phyloP scores from a whole-genome alignment of 2,113 vertebrate species.

The Caloenas nicobarica region DNA sequence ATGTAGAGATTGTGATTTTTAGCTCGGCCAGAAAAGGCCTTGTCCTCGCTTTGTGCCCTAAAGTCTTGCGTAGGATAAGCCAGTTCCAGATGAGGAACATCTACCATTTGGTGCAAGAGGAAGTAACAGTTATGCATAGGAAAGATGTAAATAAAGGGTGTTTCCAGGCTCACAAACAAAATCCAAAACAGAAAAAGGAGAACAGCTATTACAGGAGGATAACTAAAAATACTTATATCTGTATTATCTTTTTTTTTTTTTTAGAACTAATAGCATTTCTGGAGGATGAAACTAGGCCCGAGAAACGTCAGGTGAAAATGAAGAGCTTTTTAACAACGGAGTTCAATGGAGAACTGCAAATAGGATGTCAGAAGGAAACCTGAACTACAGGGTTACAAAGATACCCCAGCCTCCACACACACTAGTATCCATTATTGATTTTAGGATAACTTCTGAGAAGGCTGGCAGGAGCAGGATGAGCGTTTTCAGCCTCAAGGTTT shows the following conservation, averaged over 20 bases:
- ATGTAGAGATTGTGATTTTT: neutral
- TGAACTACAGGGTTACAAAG: neutral
- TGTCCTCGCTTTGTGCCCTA: neutral
- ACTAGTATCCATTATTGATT: neutral
- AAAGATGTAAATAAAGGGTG: neutral
- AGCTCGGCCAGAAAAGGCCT: neutral
- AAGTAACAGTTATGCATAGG: neutral
- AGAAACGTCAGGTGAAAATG: neutral
- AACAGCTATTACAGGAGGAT: neutral
- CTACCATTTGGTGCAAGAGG: neutral
- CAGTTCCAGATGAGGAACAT: neutral
- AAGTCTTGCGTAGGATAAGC: neutral
- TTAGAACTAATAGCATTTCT: neutral
- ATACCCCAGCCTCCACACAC: neutral
- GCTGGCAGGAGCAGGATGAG: neutral
- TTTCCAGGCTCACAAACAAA: neutral
- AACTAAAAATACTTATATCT: neutral
- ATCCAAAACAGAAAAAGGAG: neutral
- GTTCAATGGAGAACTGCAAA: neutral
- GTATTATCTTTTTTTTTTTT: neutral
- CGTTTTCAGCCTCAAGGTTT: neutral
- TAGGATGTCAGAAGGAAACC: neutral
- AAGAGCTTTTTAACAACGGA: neutral
- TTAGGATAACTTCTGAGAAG: neutral
- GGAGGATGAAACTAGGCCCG: neutral